Conservation (phyloP, 2,888 invertebrate species). For the Vandiemenella viatica region DNA sequence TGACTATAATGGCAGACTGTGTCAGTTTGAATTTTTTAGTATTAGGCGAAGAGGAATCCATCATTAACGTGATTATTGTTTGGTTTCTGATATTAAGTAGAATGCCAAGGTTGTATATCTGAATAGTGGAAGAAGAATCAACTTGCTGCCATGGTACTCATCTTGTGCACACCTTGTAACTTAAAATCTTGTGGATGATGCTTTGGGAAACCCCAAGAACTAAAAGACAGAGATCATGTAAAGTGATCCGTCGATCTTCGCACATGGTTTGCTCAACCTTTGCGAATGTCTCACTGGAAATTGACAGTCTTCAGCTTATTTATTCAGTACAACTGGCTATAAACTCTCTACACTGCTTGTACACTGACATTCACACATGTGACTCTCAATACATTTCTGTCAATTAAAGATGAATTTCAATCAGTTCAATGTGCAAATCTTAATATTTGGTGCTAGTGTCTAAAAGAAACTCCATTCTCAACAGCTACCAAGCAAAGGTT, state of each 20-base stretch:
- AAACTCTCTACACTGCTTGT: no score
- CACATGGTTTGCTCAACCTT: background rate
- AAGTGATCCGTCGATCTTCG: background rate
- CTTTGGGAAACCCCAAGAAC: background rate
- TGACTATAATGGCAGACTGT: no score
- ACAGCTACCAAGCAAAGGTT: background rate
- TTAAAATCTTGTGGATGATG: background rate
- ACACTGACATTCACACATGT: background rate
- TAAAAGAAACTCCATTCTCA: background rate
- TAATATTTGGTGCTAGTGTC: background rate
- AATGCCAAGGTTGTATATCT: background rate
- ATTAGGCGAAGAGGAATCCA: no score
- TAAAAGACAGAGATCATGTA: background rate
- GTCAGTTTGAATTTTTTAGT: no score
- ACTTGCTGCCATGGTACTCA: background rate
- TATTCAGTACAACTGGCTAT: no score
- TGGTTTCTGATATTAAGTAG: background rate
- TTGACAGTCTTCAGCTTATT: no score
- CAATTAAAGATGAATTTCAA: background rate
- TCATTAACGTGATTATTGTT: background rate
- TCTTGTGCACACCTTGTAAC: background rate
- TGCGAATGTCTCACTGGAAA: no score
- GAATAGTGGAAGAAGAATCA: background rate
- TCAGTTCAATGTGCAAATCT: background rate
- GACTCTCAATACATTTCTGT: background rate